Percentiles rank a stretch among this genome's conserved stretches.
Evolutionary conservation across 2,113 vertebrate genomes (phyloP).

Genomic region (Mormoops blainvillei): DNA sequence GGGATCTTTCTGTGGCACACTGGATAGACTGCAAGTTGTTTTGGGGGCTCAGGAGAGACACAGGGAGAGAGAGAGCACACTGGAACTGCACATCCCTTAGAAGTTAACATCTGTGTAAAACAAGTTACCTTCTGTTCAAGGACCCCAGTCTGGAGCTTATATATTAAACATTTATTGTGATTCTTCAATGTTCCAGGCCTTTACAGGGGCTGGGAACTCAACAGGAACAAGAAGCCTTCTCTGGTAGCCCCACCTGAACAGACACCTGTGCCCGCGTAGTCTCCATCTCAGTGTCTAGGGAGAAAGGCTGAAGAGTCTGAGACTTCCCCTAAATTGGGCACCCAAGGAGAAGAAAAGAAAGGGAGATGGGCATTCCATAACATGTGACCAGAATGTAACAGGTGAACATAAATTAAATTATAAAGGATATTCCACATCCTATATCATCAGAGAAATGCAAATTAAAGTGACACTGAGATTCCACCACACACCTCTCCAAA

Average conservation of each 20-base stretch:
- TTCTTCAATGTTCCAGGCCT: background rate
- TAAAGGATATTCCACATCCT: background rate
- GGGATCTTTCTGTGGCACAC: background rate
- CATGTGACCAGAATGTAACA: background rate
- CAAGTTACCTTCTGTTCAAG: background rate
- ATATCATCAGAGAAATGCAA: background rate
- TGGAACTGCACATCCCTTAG: fast-evolving
- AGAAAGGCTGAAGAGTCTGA: background rate
- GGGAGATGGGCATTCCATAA: background rate
- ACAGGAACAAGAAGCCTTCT: background rate
- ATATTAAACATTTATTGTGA: background rate
- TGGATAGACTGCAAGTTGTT: background rate
- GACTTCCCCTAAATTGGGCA: too few species aligned
- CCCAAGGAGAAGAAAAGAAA: background rate
- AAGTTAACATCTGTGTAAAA: background rate
- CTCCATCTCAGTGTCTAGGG: background rate
- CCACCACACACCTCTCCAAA: background rate
- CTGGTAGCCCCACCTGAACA: background rate
- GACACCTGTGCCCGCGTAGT: background rate
- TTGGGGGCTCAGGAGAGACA: background rate
- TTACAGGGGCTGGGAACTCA: fast-evolving
- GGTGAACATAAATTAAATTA: background rate
- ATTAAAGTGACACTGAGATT: background rate
- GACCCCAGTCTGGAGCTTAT: background rate
- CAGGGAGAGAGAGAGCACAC: fast-evolving